phyloP scores from a whole-genome alignment of 1,140 invertebrate genomes.

The Aricia agestis region DNA sequence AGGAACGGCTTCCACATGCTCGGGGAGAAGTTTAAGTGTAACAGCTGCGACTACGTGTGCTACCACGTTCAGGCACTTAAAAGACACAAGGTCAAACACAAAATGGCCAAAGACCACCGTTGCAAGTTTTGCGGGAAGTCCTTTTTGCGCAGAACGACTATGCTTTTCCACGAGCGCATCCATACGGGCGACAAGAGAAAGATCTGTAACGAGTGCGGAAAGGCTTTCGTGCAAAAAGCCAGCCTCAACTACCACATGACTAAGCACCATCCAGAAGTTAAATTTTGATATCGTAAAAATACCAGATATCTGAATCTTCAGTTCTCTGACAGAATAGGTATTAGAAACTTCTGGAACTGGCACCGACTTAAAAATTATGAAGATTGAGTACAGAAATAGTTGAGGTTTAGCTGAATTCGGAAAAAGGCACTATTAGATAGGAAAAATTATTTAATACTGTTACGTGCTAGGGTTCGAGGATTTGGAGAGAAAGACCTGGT shows the following conservation, averaged over 20 bases:
- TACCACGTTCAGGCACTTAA: slow-evolving; percentile 57
- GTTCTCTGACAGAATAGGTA: too few relatives aligned
- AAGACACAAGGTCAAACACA: slow-evolving; percentile 65
- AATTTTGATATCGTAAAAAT: slow-evolving; percentile 41
- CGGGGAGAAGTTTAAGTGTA: slow-evolving; percentile 52
- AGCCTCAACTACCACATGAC: slow-evolving; percentile 70
- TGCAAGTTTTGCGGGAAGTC: slow-evolving; percentile 60
- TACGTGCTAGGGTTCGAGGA: too few relatives aligned
- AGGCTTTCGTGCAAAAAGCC: slow-evolving; percentile 82
- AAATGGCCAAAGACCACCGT: slow-evolving; percentile 55
- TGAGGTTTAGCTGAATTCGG: too few relatives aligned
- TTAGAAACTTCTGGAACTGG: too few relatives aligned
- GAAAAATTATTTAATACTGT: too few relatives aligned
- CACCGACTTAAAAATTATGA: too few relatives aligned
- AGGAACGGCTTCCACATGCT: slow-evolving; percentile 62
- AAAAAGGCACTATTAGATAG: too few relatives aligned
- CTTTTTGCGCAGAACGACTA: slow-evolving; percentile 60
- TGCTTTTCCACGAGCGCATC: slow-evolving; percentile 84
- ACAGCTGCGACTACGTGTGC: slow-evolving; percentile 56
- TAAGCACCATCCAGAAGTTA: slow-evolving; percentile 58
- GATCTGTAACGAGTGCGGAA: slow-evolving; percentile 86
- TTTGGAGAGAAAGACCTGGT: too few relatives aligned
- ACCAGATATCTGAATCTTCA: too few relatives aligned
- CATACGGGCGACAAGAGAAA: slow-evolving; percentile 87
- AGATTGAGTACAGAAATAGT: too few relatives aligned